Evolutionary conservation across 2,113 vertebrate species (phyloP).

Genomic region (Perca flavescens): DNA sequence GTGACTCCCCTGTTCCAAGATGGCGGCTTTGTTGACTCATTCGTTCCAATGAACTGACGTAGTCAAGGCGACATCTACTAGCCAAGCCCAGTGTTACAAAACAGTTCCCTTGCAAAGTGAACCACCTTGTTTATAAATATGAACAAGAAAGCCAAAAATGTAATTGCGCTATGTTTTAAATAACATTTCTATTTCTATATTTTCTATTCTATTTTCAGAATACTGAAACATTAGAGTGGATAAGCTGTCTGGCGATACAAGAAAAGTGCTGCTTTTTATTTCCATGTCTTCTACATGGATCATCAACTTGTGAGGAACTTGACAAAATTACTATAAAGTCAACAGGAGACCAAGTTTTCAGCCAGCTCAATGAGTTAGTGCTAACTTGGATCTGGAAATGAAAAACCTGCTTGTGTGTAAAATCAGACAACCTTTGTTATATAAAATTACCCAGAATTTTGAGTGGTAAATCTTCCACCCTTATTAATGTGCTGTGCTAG

Average conservation of each 20-base stretch:
- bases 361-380: neutral
- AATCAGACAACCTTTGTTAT: neutral
- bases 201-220: too few relatives aligned
- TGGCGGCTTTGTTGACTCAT: too few relatives aligned
- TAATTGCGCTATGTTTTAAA: neutral
- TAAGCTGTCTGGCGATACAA: neutral
- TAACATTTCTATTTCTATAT: neutral
- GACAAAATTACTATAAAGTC: neutral
- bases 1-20: too few relatives aligned
- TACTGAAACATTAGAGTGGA: too few relatives aligned
- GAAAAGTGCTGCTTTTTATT: neutral
- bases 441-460: neutral
- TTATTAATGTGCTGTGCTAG: neutral
- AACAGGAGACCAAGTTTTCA: neutral
- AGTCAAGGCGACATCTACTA: too few relatives aligned
- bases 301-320: neutral
- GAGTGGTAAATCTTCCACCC: neutral
- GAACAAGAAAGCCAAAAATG: neutral
- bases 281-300: neutral
- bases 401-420: neutral
- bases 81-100: neutral
- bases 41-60: too few relatives aligned
- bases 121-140: neutral
- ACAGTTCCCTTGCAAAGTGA: neutral
- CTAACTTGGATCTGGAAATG: neutral